Percentiles rank a stretch among this genome's conserved stretches.
Evolutionary conservation across 2,888 invertebrate species (phyloP).

Genomic region (Hemicrepidius hirtus): DNA sequence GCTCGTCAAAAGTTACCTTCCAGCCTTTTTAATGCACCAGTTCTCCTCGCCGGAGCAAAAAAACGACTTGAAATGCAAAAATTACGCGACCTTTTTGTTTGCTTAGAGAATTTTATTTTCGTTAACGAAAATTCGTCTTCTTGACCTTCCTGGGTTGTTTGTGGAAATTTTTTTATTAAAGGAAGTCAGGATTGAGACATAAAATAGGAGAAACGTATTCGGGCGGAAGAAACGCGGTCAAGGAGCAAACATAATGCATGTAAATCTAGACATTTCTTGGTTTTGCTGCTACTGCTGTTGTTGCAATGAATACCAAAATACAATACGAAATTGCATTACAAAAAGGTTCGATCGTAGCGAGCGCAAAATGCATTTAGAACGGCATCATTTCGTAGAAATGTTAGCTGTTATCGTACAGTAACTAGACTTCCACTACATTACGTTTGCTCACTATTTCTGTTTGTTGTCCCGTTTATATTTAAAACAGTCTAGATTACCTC

Average conservation of each 20-base stretch:
- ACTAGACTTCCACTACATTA: slow-evolving; percentile 30
- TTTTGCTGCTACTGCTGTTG: too few relatives aligned
- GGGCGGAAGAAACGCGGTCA: background rate
- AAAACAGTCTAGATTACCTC: slow-evolving; percentile 20
- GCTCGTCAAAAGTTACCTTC: slow-evolving; percentile 9
- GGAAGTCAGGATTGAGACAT: too few relatives aligned
- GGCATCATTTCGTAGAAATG: slow-evolving; percentile 15
- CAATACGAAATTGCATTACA: slow-evolving; percentile 12
- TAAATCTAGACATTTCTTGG: slow-evolving; percentile 19
- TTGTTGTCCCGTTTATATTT: slow-evolving; percentile 24
- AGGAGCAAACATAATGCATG: slow-evolving; percentile 12
- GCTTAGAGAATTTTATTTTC: too few relatives aligned
- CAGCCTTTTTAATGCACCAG: slow-evolving; percentile 6
- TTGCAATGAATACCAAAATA: slow-evolving; percentile 14
- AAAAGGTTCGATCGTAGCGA: background rate
- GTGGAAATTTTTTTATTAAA: too few relatives aligned
- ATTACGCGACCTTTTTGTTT: too few relatives aligned
- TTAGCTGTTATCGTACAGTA: slow-evolving; percentile 18
- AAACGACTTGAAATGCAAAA: background rate
- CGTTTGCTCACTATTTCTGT: slow-evolving; percentile 23
- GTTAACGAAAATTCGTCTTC: too few relatives aligned
- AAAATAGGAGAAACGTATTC: too few relatives aligned
- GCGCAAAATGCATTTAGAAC: slow-evolving; percentile 25
- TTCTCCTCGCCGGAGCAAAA: slow-evolving; percentile 13
- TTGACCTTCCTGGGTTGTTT: too few relatives aligned